Base-by-base conservation (phyloP, 2,888 invertebrate genomes). In the Conops quadrifasciatus region DNA sequence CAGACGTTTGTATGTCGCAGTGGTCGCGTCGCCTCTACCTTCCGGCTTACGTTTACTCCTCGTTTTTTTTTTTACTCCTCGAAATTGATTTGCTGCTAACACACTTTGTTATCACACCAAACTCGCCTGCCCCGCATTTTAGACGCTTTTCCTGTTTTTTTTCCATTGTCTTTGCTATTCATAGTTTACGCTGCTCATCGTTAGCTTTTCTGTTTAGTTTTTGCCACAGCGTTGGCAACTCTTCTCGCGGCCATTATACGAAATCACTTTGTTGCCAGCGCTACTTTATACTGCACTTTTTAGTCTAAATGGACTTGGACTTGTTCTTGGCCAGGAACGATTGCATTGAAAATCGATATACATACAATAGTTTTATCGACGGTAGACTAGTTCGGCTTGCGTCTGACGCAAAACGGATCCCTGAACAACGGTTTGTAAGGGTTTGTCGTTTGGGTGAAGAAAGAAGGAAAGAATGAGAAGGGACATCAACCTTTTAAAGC, bases 71-170 rank as follows among this genome's bases (percentile, higher is more conserved):
- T 62, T 4, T 36, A 36, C 4, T 36, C 9, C 64, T 60, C 63
- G 63, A 62, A 62, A 65, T 69, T 65, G 68, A 63, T 63, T 71
- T 67, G 71, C 67, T 45, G 62, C 63, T 60, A 49, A 70, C 51
- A 62, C 51, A 30, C 67, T 62, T 66, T 58, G 51, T 58, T 49
- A 30, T 9, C 60, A 51, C 60, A 67, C 26, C 26, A 49, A 51
- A 36, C 30, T 47, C 56, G 56, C 21, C n/a, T 51, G 15, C 30
- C 30, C 30, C 45, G 19, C 45, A 45, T 43, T n/a, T n/a, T n/a
- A n/a, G 62, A n/a, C 13, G 43, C 43, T 45, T n/a, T n/a, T n/a
- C 11, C 62, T 5, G n/a, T 43, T 62, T 26, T 21, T 43, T 36
- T 13, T 13, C 15, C 24, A 1, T 2, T 45, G 19, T 21, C 15